Percentiles rank a stretch among this genome's conserved stretches.
Conservation (phyloP, 2,888 invertebrate genomes). For the Luperina nickerlii region DNA sequence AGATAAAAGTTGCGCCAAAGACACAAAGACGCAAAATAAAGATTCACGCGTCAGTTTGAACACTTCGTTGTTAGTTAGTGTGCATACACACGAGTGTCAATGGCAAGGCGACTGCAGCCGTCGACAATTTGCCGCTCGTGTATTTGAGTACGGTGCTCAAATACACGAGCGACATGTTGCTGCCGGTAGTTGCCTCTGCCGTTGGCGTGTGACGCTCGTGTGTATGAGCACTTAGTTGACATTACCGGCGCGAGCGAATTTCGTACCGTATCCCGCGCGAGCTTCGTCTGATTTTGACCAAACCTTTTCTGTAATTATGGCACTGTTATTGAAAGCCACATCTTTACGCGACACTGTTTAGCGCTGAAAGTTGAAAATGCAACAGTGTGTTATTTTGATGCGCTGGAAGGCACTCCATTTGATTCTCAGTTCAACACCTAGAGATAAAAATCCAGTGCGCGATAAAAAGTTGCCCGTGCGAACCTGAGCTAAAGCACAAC, state of each 20-base stretch:
- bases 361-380: background rate
- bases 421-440: background rate
- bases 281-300: background rate
- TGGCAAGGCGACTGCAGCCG: too few relatives aligned
- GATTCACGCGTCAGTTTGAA: background rate
- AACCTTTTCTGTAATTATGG: background rate
- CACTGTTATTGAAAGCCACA: background rate
- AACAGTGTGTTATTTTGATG: background rate
- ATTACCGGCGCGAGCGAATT: background rate
- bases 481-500: constrained; percentile 1
- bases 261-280: background rate
- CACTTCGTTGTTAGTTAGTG: background rate
- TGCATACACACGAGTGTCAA: too few relatives aligned
- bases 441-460: background rate
- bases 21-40: background rate
- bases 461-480: background rate
- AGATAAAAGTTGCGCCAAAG: background rate
- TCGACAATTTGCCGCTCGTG: too few relatives aligned
- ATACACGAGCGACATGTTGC: too few relatives aligned
- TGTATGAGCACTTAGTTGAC: too few relatives aligned
- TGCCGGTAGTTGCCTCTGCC: too few relatives aligned
- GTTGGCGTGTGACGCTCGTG: too few relatives aligned
- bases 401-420: background rate
- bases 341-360: background rate
- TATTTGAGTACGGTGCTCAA: too few relatives aligned